Evolutionary conservation across 1,140 invertebrate genomes (phyloP).

Genomic region (Eriosoma lanigerum): DNA sequence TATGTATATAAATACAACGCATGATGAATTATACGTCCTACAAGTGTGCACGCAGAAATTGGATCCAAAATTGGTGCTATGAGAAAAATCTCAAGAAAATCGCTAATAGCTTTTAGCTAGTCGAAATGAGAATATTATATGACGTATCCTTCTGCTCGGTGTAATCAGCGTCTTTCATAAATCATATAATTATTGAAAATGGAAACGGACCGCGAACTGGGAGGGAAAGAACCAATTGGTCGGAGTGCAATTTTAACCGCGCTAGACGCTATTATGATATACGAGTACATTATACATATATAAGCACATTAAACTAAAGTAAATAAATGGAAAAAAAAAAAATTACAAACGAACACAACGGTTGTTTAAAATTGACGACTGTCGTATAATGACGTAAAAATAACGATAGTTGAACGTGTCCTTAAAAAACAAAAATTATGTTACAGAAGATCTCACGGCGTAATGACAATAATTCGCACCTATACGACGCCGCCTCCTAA

Average conservation of each 20-base stretch:
- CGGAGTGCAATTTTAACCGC: not conserved
- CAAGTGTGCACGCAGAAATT: not conserved
- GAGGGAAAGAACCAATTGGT: not conserved
- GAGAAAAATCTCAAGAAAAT: slow-evolving; percentile 4
- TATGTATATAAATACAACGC: not conserved
- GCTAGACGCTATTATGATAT: not conserved
- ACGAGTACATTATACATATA: too few relatives aligned
- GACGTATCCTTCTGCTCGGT: not conserved
- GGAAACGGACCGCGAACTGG: not conserved
- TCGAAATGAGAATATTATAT: not conserved
- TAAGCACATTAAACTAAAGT: not conserved
- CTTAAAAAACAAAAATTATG: not conserved
- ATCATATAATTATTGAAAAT: slow-evolving; percentile 26
- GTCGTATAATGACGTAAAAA: not conserved
- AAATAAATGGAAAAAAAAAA: not conserved
- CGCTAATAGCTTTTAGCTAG: slow-evolving; percentile 14
- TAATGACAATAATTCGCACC: slow-evolving; percentile 29
- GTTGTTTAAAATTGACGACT: not conserved
- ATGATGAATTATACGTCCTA: not conserved
- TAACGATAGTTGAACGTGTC: not conserved
- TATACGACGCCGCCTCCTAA: not conserved
- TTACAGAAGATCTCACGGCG: not conserved
- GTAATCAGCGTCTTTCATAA: not conserved
- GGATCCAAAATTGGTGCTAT: not conserved
- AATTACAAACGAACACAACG: not conserved